Evolutionary conservation across 2,888 invertebrate species (phyloP).

Genomic region (Helobdella robusta): DNA sequence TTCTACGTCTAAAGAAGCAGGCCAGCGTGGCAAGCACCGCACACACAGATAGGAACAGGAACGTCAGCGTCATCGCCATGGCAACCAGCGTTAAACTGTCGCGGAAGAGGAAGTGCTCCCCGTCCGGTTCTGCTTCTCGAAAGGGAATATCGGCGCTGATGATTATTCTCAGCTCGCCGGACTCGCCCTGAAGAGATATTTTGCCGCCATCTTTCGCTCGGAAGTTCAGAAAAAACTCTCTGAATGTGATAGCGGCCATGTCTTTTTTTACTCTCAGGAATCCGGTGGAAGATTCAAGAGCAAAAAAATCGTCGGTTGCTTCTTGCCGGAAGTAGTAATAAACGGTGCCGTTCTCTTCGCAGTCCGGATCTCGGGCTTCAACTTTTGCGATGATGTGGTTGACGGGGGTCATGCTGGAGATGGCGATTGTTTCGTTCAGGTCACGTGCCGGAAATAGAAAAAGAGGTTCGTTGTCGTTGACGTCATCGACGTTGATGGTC

Average conservation of each 20-base stretch:
- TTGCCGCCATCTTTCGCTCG: constrained; percentile 7
- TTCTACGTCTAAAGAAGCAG: constrained; percentile 21
- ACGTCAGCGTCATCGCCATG: constrained; percentile 25
- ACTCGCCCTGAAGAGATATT: background rate
- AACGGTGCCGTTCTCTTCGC: constrained; percentile 19
- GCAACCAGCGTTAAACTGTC: constrained; percentile 27
- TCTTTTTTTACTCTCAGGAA: background rate
- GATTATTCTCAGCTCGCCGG: constrained; percentile 22
- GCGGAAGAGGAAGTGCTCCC: constrained; percentile 14
- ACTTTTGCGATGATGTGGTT: constrained; percentile 9
- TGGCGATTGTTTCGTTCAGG: constrained; percentile 23
- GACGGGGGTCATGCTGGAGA: constrained; percentile 17
- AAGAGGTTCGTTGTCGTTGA: constrained; percentile 23
- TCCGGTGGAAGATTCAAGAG: constrained; percentile 7
- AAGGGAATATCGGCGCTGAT: constrained; percentile 27
- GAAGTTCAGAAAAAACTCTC: constrained; percentile 11
- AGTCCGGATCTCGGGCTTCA: constrained; percentile 21
- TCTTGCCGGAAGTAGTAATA: constrained; percentile 11
- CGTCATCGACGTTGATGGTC: constrained; percentile 10
- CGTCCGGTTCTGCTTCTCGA: constrained; percentile 12
- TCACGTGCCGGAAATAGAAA: constrained; percentile 13
- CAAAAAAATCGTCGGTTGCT: constrained; percentile 20
- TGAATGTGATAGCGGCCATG: background rate
- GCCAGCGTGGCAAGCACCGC: constrained; percentile 27
- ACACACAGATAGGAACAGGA: constrained; percentile 24